Evolutionary conservation across 1,140 invertebrate species (phyloP).

Genomic region (Drosophila rufa): DNA sequence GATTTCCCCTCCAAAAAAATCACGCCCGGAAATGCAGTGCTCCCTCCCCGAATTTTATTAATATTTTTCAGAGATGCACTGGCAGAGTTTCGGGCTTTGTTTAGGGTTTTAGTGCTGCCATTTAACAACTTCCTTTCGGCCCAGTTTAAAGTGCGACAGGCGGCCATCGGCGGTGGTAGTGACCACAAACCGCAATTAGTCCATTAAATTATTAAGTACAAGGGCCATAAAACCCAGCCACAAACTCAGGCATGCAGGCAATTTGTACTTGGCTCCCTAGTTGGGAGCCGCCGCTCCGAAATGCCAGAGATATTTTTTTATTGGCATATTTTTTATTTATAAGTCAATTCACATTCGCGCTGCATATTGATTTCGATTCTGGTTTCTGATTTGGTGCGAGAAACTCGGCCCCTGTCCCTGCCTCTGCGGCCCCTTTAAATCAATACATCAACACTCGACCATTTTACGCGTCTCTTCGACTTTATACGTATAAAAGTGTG

Average conservation of each 20-base stretch:
- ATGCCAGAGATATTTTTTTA: constrained; percentile 65
- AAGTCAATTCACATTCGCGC: constrained; percentile 74
- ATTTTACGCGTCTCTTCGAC: constrained; percentile 24
- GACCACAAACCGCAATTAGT: constrained; percentile 75
- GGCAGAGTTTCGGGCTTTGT: constrained; percentile 13
- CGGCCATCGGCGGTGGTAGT: neutral
- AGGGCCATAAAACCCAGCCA: constrained; percentile 48
- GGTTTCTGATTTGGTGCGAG: constrained; percentile 58
- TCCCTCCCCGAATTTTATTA: constrained; percentile 11
- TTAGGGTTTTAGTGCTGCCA: constrained; percentile 18
- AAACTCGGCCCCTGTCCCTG: constrained; percentile 21
- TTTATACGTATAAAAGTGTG: constrained; percentile 23
- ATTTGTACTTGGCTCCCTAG: constrained; percentile 35
- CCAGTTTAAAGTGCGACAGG: constrained; percentile 63
- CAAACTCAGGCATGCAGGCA: constrained; percentile 13
- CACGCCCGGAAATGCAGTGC: constrained; percentile 64
- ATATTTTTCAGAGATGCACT: constrained; percentile 33
- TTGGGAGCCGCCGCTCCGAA: constrained; percentile 38
- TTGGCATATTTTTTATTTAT: constrained; percentile 70
- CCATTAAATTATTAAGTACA: constrained; percentile 74
- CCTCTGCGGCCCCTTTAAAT: constrained; percentile 18
- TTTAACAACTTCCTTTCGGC: constrained; percentile 56
- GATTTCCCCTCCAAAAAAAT: constrained; percentile 30
- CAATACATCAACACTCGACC: constrained; percentile 70
- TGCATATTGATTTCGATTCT: constrained; percentile 63